phyloP scores from a whole-genome alignment of 2,113 vertebrate species.

The Burhinus bistriatus region DNA sequence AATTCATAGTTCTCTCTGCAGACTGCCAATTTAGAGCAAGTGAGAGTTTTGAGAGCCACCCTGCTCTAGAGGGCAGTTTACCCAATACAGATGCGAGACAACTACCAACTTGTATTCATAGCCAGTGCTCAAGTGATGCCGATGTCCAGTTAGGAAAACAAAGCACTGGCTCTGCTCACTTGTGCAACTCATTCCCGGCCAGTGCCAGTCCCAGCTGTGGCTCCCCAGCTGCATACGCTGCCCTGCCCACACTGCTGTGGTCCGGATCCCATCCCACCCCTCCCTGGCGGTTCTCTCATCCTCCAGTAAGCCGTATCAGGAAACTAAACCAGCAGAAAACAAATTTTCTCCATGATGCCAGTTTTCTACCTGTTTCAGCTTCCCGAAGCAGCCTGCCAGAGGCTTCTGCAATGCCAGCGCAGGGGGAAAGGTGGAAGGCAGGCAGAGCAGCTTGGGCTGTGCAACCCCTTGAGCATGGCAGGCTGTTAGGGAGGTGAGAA shows the following conservation, averaged over 20 bases:
- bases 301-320: not conserved
- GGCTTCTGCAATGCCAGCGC: accelerated
- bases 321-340: not conserved
- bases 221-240: not conserved
- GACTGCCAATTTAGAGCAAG: not conserved
- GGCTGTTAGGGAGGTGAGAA: not conserved
- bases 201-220: not conserved
- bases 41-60: not conserved
- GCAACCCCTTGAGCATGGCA: accelerated
- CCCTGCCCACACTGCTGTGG: not conserved
- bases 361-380: not conserved
- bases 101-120: not conserved
- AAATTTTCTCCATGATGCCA: not conserved
- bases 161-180: not conserved
- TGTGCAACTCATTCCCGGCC: not conserved
- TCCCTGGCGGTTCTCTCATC: not conserved
- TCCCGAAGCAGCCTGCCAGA: not conserved
- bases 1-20: not conserved
- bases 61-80: not conserved
- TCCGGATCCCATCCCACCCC: not conserved
- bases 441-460: not conserved
- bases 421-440: not conserved
- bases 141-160: not conserved
- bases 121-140: not conserved
- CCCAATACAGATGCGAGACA: accelerated